Base-by-base conservation (phyloP, 2,888 invertebrate species). In the Biston betularia region DNA sequence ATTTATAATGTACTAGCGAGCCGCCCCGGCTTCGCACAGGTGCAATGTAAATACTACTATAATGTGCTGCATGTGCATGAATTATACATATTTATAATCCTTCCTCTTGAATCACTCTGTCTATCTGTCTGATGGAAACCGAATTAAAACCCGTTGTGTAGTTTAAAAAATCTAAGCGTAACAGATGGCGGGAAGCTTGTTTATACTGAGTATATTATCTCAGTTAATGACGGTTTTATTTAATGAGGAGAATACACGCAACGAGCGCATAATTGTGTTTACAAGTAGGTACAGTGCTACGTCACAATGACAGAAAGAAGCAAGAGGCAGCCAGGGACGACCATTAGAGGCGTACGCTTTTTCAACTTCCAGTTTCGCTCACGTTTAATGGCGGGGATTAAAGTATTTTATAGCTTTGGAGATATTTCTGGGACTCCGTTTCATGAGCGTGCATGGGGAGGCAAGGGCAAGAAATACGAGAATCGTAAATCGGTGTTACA, bases 261-360 rank as follows among this genome's bases (percentile, higher is more conserved):
- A 84, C 68, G 60, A 63, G 68, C 50, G 65, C 76, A 75, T 79
- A 80, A 86, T 83, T 83, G 78, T 83, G 77, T 72, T 71, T 24
- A 24, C 24, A 24, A 24, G 69, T 73, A 72, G 70, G 78, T 70
- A 73, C 63, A 58, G 62, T 55, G 53, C 75, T 71, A 83, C 85
- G 83, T 85, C 83, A 87, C 79, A 84, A 84, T 84, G 74, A 80
- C 79, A 74, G 58, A 58, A 80, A 80, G 83, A 87, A 84, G 24
- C 12, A 42, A 53, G 53, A 15, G 52, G 35, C 12, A 81, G 59
- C 65, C 67, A 71, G 69, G 67, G 67, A 68, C 65, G 68, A 68
- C 71, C 74, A 78, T 83, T 81, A 79, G 75, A 75, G 70, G 67
- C 65, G 69, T 70, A 78, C 72, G 61, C 64, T 74, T 75, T 76